phyloP scores from a whole-genome alignment of 2,888 invertebrate species.

The Hypomecis atomaria region DNA sequence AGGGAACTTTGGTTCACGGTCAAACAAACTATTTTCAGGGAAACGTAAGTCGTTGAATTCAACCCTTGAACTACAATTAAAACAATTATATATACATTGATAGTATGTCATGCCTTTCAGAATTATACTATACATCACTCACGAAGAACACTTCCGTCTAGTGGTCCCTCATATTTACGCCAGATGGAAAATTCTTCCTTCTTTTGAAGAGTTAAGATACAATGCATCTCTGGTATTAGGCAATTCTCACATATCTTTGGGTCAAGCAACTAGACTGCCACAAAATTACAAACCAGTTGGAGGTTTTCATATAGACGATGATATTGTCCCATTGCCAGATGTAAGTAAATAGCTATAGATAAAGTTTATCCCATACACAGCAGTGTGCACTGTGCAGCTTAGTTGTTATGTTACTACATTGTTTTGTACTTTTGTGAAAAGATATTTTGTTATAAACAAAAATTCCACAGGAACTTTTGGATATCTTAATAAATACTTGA shows the following conservation, averaged over 20 bases:
- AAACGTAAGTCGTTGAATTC: slow-evolving; percentile 41
- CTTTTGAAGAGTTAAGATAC: slow-evolving; percentile 40
- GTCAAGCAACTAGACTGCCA: slow-evolving; percentile 43
- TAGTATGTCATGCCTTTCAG: background rate
- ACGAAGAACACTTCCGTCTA: slow-evolving; percentile 8
- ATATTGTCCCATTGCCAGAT: slow-evolving; percentile 14
- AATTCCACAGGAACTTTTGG: background rate
- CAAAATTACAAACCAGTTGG: slow-evolving; percentile 48
- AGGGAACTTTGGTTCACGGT: slow-evolving; percentile 48
- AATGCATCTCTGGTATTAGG: slow-evolving; percentile 52
- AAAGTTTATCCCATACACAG: background rate
- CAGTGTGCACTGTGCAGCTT: too few relatives aligned
- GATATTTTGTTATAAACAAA: too few relatives aligned
- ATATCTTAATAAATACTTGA: background rate
- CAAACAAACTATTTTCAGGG: slow-evolving; percentile 22
- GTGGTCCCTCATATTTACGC: slow-evolving; percentile 27
- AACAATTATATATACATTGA: too few relatives aligned
- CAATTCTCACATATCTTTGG: slow-evolving; percentile 48
- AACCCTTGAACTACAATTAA: background rate
- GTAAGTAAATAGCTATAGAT: slow-evolving; percentile 1
- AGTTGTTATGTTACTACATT: too few relatives aligned
- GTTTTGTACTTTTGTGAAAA: too few relatives aligned
- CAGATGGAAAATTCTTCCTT: slow-evolving; percentile 40
- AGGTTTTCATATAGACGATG: slow-evolving; percentile 34
- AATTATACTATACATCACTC: slow-evolving; percentile 5